These are phyloP conservation scores for Hippolais icterina DNA, from an alignment of 2,113 vertebrate species.

Conservation along the genomic window DNA sequence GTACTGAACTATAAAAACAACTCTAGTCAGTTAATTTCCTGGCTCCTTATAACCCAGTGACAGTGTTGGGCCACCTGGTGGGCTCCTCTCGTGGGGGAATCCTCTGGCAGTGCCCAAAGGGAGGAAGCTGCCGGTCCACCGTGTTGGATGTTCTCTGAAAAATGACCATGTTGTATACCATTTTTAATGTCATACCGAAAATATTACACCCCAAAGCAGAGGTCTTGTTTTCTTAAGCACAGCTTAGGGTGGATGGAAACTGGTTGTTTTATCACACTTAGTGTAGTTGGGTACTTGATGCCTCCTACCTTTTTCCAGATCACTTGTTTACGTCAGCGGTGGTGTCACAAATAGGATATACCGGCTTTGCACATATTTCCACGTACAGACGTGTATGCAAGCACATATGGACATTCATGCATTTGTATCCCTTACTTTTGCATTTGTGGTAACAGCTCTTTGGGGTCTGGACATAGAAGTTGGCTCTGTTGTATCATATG, in stretches of 20 bases:
- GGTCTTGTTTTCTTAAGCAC: neutral
- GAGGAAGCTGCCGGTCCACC: accelerated
- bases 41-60: neutral
- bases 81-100: neutral
- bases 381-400: accelerated
- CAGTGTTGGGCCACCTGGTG: neutral
- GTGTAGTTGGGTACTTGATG: neutral
- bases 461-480: neutral
- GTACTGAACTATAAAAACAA: neutral
- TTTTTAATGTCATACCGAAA: accelerated
- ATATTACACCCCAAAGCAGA: neutral
- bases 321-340: accelerated
- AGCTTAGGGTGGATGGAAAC: neutral
- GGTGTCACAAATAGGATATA: neutral
- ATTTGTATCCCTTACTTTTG: neutral
- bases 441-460: neutral
- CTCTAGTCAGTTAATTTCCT: neutral
- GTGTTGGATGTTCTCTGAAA: neutral
- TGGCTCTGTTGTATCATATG: neutral
- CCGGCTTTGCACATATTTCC: neutral
- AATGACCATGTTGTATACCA: accelerated
- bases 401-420: accelerated
- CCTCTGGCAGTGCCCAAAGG: neutral
- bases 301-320: neutral
- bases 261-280: accelerated